These are phyloP conservation scores for Luperina testacea DNA, from an alignment of 2,888 invertebrate genomes.

Conservation along the genomic window DNA sequence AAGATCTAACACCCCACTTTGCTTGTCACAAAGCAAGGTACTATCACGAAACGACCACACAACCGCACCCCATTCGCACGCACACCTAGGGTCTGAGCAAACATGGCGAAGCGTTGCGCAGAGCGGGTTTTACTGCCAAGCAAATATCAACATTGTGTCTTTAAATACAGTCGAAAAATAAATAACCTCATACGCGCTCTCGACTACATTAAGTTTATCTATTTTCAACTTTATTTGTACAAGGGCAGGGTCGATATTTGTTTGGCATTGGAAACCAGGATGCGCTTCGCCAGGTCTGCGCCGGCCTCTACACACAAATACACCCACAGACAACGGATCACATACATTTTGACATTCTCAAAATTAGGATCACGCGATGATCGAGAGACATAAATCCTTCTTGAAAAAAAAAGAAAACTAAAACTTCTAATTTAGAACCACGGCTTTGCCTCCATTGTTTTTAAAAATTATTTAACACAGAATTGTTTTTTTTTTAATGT, in stretches of 20 bases:
- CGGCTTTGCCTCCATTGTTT: constrained; percentile 42
- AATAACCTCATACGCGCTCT: not conserved
- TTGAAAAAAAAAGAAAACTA: constrained; percentile 19
- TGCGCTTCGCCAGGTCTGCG: not conserved
- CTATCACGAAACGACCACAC: constrained; percentile 30
- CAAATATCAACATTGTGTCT: not conserved
- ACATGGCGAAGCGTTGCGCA: not conserved
- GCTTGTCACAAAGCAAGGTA: constrained; percentile 28
- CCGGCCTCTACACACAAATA: constrained; percentile 30
- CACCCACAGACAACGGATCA: constrained; percentile 52
- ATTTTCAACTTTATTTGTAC: not conserved
- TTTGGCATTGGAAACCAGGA: not conserved
- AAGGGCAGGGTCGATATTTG: not conserved
- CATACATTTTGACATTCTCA: constrained; percentile 64
- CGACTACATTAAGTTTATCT: not conserved
- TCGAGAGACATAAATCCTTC: constrained; percentile 52
- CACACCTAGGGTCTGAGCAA: not conserved
- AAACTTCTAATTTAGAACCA: constrained; percentile 38
- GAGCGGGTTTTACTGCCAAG: not conserved
- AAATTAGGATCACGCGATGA: constrained; percentile 62
- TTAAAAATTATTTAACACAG: constrained; percentile 56
- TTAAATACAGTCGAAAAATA: not conserved
- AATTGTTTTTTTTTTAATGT: constrained; percentile 27
- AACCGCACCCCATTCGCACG: constrained; percentile 26
- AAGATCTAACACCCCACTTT: constrained; percentile 21